phyloP scores from a whole-genome alignment of 2,113 vertebrate genomes.

The Gambusia affinis region DNA sequence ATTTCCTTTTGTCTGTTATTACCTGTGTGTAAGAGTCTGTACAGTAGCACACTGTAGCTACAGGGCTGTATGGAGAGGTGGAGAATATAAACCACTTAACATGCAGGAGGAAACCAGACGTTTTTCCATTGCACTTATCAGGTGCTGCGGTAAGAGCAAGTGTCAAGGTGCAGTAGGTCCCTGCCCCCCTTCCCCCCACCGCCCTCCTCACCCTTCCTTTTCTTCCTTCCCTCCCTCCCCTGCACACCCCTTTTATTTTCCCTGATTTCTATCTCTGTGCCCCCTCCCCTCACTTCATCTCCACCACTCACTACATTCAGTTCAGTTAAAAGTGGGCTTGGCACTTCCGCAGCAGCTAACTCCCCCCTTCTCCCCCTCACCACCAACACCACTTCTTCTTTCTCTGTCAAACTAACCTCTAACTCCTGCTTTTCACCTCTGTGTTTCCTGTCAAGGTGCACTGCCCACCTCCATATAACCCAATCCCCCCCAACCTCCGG shows the following conservation, averaged over 20 bases:
- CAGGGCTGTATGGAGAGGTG: conserved; percentile 61
- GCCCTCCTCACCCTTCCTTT: conserved; percentile 39
- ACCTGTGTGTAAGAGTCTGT: conserved; percentile 56
- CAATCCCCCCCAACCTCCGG: conserved; percentile 23
- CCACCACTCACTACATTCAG: conserved; percentile 58
- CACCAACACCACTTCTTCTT: conserved; percentile 49
- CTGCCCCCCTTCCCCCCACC: conserved; percentile 12
- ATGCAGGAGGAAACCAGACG: conserved; percentile 88
- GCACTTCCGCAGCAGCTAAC: conserved; percentile 53
- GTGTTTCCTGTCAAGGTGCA: conserved; percentile 78
- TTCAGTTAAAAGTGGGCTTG: conserved; percentile 76
- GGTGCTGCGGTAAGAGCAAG: conserved; percentile 83
- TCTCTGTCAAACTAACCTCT: conserved; percentile 72
- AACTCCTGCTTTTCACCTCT: conserved; percentile 71
- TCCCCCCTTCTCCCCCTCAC: not conserved
- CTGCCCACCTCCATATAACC: conserved; percentile 32
- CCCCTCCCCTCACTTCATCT: conserved; percentile 16
- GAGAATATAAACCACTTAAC: conserved; percentile 85
- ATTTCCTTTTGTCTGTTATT: conserved; percentile 66
- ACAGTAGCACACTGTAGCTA: conserved; percentile 77
- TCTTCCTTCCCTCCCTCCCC: conserved; percentile 56
- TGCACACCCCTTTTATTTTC: conserved; percentile 60
- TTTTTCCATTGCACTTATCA: conserved; percentile 91
- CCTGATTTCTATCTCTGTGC: conserved; percentile 66
- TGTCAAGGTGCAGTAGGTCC: conserved; percentile 83